Base-by-base conservation (phyloP, 2,888 invertebrate species). In the Hirtodrosophila alboralis region DNA sequence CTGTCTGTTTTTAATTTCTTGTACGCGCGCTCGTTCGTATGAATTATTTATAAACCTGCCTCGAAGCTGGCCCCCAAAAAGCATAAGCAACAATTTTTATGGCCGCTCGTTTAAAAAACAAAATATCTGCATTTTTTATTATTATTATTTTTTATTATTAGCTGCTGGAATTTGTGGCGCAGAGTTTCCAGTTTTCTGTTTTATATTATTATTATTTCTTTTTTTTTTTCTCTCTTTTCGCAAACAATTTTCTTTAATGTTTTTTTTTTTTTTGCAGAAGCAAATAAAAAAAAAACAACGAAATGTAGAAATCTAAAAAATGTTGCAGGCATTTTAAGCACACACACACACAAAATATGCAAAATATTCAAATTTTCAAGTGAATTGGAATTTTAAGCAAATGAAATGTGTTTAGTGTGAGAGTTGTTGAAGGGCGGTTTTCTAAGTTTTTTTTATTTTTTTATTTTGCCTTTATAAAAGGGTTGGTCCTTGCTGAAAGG, bases 341-440 rank as follows among this genome's bases (percentile, higher is more conserved):
- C 45, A 52, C 9, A 18, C 38, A 27, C 38, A 49, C 48, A 53
- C 58, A 52, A 84, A 71, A 84, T 84, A 80, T 84, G 78, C 81
- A 74, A 80, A 84, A 84, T 84, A 84, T 84, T 80, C 78, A 74
- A 77, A 84, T 80, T 84, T 81, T 71, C 43, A 71, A 78, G 81
- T 81, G 71, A 81, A 84, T 78, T 84, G 81, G 78, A 80, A 84
- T 80, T 80, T 80, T 81, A 80, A 75, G 71, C 75, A 81, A 80
- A 84, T 84, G 75, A 78, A 84, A 81, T 84, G 66, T 59, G 74
- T 66, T 68, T 52, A 47, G 72, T 52, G 52, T 57, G 69, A 52
- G 72, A 23, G 23, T 41, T 66, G 56, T 53, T 52, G 59, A 57
- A 43, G 72, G 70, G 66, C 59, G 54, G 47, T 31, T 61, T 43